Percentiles rank a stretch among this genome's conserved stretches.
Evolutionary conservation across 2,113 vertebrate genomes (phyloP).

Genomic region (Siphamia tubifer): DNA sequence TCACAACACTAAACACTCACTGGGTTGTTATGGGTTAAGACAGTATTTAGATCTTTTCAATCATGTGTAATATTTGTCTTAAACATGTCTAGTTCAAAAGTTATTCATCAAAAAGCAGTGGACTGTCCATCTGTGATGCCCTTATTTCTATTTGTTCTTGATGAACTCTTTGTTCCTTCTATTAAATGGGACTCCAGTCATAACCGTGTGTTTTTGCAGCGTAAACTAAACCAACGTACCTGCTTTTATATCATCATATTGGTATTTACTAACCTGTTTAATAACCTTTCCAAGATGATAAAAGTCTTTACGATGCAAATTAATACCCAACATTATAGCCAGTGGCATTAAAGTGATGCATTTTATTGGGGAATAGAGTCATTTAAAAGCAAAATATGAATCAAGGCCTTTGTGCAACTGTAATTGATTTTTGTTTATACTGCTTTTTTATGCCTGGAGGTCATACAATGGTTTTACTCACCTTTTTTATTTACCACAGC

Average conservation of each 20-base stretch:
- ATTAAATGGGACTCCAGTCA: slow-evolving; percentile 9
- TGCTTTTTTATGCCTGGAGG: slow-evolving; percentile 28
- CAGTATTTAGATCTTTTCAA: no score
- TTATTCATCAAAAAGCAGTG: no score
- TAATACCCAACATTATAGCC: not conserved
- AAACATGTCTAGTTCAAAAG: no score
- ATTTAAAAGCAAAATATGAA: slow-evolving; percentile 30
- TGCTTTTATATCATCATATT: slow-evolving; percentile 30
- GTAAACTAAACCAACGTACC: slow-evolving; percentile 33
- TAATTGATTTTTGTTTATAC: slow-evolving; percentile 55
- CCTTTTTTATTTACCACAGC: slow-evolving; percentile 49
- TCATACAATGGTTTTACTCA: slow-evolving; percentile 30
- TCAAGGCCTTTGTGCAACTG: slow-evolving; percentile 15
- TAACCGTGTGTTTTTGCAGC: slow-evolving; percentile 9
- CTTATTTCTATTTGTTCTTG: not conserved
- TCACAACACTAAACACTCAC: no score
- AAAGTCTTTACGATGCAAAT: slow-evolving; percentile 46
- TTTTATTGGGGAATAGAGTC: slow-evolving; percentile 11
- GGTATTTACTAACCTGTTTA: slow-evolving; percentile 53
- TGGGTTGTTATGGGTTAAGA: no score
- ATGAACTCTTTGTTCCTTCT: slow-evolving; percentile 24
- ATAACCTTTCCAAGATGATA: slow-evolving; percentile 38
- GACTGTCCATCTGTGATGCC: no score
- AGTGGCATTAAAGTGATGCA: slow-evolving; percentile 1
- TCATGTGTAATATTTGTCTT: no score